Percentiles rank a stretch among this genome's conserved stretches.
These are phyloP conservation scores for Morpho achilles DNA, from an alignment of 2,888 invertebrate species.

Conservation along the genomic window DNA sequence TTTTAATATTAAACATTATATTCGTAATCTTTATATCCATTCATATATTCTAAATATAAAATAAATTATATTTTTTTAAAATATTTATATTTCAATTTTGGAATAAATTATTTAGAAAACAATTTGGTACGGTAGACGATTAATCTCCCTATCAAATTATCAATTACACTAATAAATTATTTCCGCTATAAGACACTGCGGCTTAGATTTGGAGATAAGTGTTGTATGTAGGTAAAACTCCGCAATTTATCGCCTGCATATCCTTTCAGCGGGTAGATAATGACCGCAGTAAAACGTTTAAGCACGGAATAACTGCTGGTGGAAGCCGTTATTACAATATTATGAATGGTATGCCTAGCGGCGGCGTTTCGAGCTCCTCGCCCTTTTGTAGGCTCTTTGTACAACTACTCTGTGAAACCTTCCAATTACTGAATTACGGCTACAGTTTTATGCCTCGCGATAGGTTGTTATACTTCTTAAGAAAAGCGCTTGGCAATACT, in stretches of 20 bases:
- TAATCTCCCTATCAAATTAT: constrained; percentile 26
- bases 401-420: constrained; percentile 23
- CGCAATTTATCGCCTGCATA: constrained; percentile 77
- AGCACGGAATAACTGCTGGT: constrained; percentile 77
- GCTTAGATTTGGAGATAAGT: constrained; percentile 51
- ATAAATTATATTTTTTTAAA: too few species aligned
- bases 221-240: constrained; percentile 49
- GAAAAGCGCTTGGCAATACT: neutral
- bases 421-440: constrained; percentile 14
- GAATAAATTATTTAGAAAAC: too few species aligned
- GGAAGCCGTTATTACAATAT: constrained; percentile 78
- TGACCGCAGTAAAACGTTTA: constrained; percentile 79
- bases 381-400: constrained; percentile 37
- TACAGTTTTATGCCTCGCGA: constrained; percentile 4
- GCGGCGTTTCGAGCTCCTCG: constrained; percentile 39
- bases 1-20: too few species aligned
- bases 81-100: too few species aligned
- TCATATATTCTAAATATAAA: too few species aligned
- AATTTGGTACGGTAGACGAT: too few species aligned
- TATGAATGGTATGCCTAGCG: constrained; percentile 72
- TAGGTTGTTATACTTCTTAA: neutral
- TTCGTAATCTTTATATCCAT: too few species aligned
- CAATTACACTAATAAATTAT: constrained; percentile 48
- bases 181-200: constrained; percentile 44
- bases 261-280: constrained; percentile 79